Conservation (phyloP, 1,140 invertebrate genomes). For the Drosophila hydei region DNA sequence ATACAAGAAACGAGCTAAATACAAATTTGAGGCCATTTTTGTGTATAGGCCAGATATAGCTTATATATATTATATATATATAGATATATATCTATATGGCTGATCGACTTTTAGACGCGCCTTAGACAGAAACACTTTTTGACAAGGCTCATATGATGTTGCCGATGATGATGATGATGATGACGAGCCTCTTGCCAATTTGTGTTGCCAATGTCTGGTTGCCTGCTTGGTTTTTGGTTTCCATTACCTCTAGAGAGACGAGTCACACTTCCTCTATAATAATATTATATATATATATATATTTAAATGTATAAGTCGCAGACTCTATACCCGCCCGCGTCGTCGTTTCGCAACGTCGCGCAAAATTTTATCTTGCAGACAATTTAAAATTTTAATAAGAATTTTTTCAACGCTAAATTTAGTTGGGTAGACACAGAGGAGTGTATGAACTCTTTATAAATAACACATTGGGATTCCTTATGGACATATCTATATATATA, state of each 20-base stretch:
- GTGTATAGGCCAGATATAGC: constrained; percentile 33
- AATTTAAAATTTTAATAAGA: constrained; percentile 79
- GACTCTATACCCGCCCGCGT: neutral
- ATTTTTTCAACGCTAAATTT: constrained; percentile 65
- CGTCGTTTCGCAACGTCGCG: constrained; percentile 58
- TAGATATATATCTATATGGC: neutral
- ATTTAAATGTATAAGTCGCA: neutral
- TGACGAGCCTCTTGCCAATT: constrained; percentile 6
- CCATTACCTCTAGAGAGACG: constrained; percentile 44
- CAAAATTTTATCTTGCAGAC: constrained; percentile 68
- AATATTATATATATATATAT: too few species aligned
- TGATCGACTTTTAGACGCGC: constrained; percentile 58
- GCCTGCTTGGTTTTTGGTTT: constrained; percentile 59
- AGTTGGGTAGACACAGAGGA: constrained; percentile 33
- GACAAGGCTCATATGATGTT: constrained; percentile 52
- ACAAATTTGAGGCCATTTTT: constrained; percentile 68
- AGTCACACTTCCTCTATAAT: constrained; percentile 20
- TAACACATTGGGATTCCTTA: constrained; percentile 46
- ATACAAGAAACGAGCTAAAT: constrained; percentile 7
- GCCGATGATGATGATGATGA: constrained; percentile 1
- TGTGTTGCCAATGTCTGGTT: constrained; percentile 53
- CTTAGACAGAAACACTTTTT: constrained; percentile 58
- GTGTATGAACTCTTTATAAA: constrained; percentile 28
- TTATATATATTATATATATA: too few species aligned
- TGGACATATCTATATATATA: constrained; percentile 3